phyloP scores from a whole-genome alignment of 2,888 invertebrate genomes.

The Drosophila nr. perissopoda region DNA sequence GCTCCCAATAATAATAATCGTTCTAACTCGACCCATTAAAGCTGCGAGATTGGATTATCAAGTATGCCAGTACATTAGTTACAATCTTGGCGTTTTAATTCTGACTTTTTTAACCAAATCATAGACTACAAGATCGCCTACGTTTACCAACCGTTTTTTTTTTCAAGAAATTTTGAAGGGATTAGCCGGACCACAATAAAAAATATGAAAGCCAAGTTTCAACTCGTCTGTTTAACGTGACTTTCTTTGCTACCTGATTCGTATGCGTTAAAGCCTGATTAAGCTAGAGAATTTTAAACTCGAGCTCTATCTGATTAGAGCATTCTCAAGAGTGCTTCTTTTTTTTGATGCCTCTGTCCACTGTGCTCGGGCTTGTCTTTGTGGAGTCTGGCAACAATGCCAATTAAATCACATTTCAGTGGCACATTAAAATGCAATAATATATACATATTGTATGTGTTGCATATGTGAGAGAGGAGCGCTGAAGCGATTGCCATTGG shows the following conservation, averaged over 20 bases:
- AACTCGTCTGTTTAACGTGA: not conserved
- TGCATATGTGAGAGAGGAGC: slow-evolving; percentile 13
- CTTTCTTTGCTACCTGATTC: not conserved
- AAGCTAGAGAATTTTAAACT: not conserved
- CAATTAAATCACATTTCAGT: slow-evolving; percentile 79
- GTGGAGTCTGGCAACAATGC: slow-evolving; percentile 64
- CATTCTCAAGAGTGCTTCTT: not conserved
- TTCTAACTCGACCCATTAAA: not conserved
- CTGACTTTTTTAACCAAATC: not conserved
- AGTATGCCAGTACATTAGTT: not conserved
- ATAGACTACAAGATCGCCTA: not conserved
- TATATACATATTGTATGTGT: slow-evolving; percentile 13
- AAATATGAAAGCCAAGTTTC: not conserved
- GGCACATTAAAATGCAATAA: slow-evolving; percentile 81
- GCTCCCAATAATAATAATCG: not conserved
- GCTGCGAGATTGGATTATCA: not conserved
- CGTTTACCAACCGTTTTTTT: too few relatives aligned
- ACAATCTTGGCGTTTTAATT: not conserved
- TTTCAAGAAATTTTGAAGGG: not conserved
- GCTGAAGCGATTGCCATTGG: slow-evolving; percentile 47
- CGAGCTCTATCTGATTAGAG: not conserved
- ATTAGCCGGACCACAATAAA: not conserved
- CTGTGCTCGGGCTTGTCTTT: slow-evolving; percentile 38
- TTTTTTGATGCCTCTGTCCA: slow-evolving; percentile 19
- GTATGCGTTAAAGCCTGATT: not conserved